A percentile compares a stretch with the other conserved stretches of the same genome.
These are phyloP conservation scores for Littorina saxatilis DNA, from an alignment of 1,140 invertebrate genomes.

Conservation along the genomic window DNA sequence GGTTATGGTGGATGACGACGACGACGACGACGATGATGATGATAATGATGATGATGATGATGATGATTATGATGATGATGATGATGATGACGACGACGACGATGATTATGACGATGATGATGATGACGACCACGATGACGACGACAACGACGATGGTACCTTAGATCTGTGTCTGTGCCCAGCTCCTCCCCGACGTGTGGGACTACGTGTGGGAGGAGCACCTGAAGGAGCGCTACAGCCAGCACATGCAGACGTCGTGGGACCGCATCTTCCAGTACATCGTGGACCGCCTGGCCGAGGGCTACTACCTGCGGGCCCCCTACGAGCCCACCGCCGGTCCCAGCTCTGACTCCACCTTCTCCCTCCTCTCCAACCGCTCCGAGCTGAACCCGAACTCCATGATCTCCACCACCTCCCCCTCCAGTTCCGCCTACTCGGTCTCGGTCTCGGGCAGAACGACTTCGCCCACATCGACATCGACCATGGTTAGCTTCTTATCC, in stretches of 20 bases:
- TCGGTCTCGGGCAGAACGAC: not conserved
- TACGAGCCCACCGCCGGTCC: not conserved
- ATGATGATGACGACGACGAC: no score
- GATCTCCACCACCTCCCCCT: not conserved
- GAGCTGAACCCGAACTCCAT: not conserved
- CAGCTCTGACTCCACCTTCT: not conserved
- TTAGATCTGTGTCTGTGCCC: not conserved
- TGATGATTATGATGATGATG: no score
- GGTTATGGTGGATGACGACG: no score
- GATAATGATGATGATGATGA: no score
- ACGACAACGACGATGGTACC: no score
- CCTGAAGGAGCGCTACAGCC: not conserved
- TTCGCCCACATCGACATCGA: no score
- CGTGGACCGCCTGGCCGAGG: not conserved
- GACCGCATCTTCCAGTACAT: not conserved
- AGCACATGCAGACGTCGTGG: not conserved
- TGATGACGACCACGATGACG: no score
- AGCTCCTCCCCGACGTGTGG: not conserved
- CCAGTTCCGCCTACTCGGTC: not conserved
- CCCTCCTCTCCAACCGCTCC: not conserved
- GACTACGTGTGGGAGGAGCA: constrained; percentile 6
- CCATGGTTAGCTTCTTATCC: no score
- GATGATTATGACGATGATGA: no score
- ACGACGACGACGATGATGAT: no score
- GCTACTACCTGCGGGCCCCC: not conserved